Base-by-base conservation (phyloP, 2,888 invertebrate species). In the Calliscelio sp. region DNA sequence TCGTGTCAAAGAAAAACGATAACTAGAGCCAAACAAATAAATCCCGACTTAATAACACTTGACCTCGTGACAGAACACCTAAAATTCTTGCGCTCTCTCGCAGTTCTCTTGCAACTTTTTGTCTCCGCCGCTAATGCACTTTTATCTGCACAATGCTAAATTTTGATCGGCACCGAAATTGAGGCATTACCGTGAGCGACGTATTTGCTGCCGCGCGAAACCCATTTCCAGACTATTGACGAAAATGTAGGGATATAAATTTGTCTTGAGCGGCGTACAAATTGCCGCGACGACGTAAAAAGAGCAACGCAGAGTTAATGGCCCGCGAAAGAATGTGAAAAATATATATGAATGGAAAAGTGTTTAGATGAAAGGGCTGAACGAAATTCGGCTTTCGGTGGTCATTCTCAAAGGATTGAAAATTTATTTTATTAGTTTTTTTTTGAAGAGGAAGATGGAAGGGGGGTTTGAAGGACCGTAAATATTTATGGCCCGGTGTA, bases 241-340 rank as follows among this genome's bases (percentile, higher is more conserved):
- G 59, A 81, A 77, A 78, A 85, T 81, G 70, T 65, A 70, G 73
- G 55, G 78, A 78, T 79, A 79, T 85, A 78, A 71, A 85, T 80
- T 85, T 81, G 25, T 85, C 81, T 85, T 78, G 81, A 78, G 68
- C 81, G 81, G 25, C 65, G 77, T 35, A 68, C 75, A 84, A 84
- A 74, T 80, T 74, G 79, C 41, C 65, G 46, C 61, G 24, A 41
- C 32, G 28, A 38, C 46, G 65, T 55, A 55, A 78, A 78, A 78
- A 61, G 73, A 44, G 70, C 57, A 46, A 46, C 49, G 59, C 44
- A 24, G 65, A 61, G 53, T 74, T 77, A 85, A 78, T 78, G 78
- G 74, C 57, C 25, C 10, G 41, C 24, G 68, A 78, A 85, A 65
- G 78, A 74, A 81, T 59, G 68, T 49, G 65, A 59, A 41, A 80